Evolutionary conservation across 2,113 vertebrate species (phyloP), one percentile per base, ranked within the genome.

Genomic region (Hippocampus comes): DNA sequence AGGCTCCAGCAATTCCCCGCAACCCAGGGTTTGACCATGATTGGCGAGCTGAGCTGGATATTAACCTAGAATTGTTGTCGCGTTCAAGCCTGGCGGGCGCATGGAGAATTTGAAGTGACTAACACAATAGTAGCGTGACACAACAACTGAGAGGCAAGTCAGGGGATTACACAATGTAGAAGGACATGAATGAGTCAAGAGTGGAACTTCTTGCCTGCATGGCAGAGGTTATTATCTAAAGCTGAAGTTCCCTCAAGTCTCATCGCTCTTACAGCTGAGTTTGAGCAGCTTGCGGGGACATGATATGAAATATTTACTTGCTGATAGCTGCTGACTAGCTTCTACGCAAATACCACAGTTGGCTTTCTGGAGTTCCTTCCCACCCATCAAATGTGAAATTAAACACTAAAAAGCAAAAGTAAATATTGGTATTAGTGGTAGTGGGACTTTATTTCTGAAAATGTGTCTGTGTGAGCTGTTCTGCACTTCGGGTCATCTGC

Each of bases 91-190:
- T 15, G 34, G 27, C 59, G 27, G 59, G 17, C 27, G 23, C 21
- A 17, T 66, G 63, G 21, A 46, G 63, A 66, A 48, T 66, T 41
- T 66, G 63, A 66, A 23, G 59, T 34, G 59, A 61, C 59, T 61
- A 61, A 61, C 63, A 25, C 41, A 77, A 64, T 9, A 46, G 41
- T 2, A 66, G 53, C 61, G n/a, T 11, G 43, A 17, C 55, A 56
- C 46, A 56, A 55, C 6, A 56, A 23, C 38, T 55, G 30, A 7
- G 63, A 25, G 27, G 63, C 60, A 27, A 34, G 59, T 69, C 51
- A 68, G 18, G 23, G 17, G 25, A 72, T 48, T 48, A 20, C 60
- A 20, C 43, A 61, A 7, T 60, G 56, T 59, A 66, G 51, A 59
- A 66, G 60, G 43, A 70, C 59, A 65, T 18, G 60, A 18, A 23